phyloP scores from a whole-genome alignment of 2,888 invertebrate genomes.

The Pycnomerus fuliginosus region DNA sequence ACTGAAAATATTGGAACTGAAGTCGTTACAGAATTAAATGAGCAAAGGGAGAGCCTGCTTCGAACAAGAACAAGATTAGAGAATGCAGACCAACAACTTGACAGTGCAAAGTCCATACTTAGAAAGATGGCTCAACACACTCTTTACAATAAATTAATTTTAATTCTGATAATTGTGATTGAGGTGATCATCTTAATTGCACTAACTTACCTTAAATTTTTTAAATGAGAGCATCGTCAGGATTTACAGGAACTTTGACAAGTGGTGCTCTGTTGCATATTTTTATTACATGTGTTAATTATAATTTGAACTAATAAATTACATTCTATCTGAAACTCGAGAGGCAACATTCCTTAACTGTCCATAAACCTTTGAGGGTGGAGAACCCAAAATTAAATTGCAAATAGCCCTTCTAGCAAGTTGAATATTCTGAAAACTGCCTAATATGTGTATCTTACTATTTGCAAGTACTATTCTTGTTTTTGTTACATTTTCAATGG shows the following conservation, averaged over 20 bases:
- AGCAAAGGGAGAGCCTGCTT: slow-evolving; percentile 72
- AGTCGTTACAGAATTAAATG: slow-evolving; percentile 72
- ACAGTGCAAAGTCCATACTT: slow-evolving; percentile 64
- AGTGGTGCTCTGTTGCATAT: no score
- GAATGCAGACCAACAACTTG: slow-evolving; percentile 70
- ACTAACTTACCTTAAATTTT: slow-evolving; percentile 64
- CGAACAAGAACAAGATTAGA: slow-evolving; percentile 66
- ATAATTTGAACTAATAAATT: no score
- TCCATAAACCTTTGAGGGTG: slow-evolving; percentile 97
- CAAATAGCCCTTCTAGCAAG: slow-evolving; percentile 93
- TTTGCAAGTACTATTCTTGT: slow-evolving; percentile 97
- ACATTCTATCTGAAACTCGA: slow-evolving; percentile 81
- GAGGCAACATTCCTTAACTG: slow-evolving; percentile 85
- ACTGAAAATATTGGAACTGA: slow-evolving; percentile 78
- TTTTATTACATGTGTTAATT: no score
- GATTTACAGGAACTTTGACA: no score
- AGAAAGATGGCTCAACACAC: slow-evolving; percentile 68
- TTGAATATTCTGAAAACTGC: slow-evolving; percentile 96
- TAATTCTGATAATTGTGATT: slow-evolving; percentile 71
- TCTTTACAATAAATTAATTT: slow-evolving; percentile 72
- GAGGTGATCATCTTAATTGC: slow-evolving; percentile 67
- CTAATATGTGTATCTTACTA: slow-evolving; percentile 93
- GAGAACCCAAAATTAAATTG: slow-evolving; percentile 94
- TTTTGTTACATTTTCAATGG: slow-evolving; percentile 98
- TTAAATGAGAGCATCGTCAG: no score